These are phyloP conservation scores for Acipenser transmontanus DNA, from an alignment of 2,797 vertebrate species.

Conservation along the genomic window DNA sequence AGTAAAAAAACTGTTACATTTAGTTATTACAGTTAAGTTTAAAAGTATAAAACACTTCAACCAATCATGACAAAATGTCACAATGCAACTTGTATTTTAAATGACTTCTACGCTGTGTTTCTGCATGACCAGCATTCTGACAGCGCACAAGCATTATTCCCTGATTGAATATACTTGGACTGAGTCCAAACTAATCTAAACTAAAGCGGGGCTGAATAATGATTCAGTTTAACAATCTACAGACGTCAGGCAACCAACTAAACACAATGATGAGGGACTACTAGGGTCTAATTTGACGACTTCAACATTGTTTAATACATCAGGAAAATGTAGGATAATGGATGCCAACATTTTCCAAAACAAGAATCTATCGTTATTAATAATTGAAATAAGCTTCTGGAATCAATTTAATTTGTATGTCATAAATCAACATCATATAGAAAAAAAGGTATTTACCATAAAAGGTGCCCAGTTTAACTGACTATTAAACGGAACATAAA, in stretches of 20 bases:
- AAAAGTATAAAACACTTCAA: background rate
- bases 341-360: constrained; percentile 19
- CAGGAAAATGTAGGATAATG: constrained; percentile 45
- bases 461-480: background rate
- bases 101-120: constrained; percentile 7
- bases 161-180: constrained; percentile 74
- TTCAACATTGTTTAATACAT: constrained; percentile 51
- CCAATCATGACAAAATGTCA: background rate
- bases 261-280: constrained; percentile 57
- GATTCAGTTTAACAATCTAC: constrained; percentile 72
- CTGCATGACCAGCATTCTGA: constrained; percentile 40
- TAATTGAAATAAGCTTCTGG: background rate
- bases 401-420: background rate
- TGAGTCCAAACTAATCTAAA: constrained; percentile 79
- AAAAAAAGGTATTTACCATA: background rate
- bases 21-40: background rate
- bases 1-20: background rate
- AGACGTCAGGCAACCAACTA: constrained; percentile 71
- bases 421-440: background rate
- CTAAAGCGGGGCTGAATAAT: constrained; percentile 57
- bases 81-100: background rate
- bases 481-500: too few relatives aligned
- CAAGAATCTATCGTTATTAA: constrained; percentile 9
- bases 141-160: constrained; percentile 59
- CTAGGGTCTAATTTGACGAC: constrained; percentile 49